phyloP scores from a whole-genome alignment of 2,888 invertebrate genomes.

The Antheraea assamensis region DNA sequence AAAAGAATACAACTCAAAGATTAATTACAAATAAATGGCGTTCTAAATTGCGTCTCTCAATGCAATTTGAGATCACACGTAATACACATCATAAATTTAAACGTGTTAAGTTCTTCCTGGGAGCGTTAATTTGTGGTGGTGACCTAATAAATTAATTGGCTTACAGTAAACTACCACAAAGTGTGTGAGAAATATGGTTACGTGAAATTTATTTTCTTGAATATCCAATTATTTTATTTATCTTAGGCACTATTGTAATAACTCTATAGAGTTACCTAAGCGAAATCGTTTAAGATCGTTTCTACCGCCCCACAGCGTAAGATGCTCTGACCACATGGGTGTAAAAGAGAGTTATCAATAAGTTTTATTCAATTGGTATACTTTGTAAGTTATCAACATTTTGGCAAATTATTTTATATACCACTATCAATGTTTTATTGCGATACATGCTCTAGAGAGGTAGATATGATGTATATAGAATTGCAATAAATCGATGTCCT shows the following conservation, averaged over 20 bases:
- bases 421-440: conserved; percentile 31
- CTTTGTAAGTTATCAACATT: conserved; percentile 38
- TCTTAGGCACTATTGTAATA: conserved; percentile 44
- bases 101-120: conserved; percentile 67
- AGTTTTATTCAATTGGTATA: conserved; percentile 66
- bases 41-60: conserved; percentile 27
- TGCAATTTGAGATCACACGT: conserved; percentile 32
- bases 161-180: conserved; percentile 69
- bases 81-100: conserved; percentile 52
- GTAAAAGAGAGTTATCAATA: conserved; percentile 76
- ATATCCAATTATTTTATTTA: conserved; percentile 59
- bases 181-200: conserved; percentile 70
- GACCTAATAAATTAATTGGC: conserved; percentile 74
- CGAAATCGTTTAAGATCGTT: conserved; percentile 68
- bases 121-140: conserved; percentile 68
- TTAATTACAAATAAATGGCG: conserved; percentile 24
- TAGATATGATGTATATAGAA: conserved; percentile 42
- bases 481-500: conserved; percentile 67
- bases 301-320: conserved; percentile 63
- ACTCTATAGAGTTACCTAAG: conserved; percentile 56
- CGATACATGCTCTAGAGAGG: conserved; percentile 42
- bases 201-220: conserved; percentile 60
- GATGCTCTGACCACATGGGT: conserved; percentile 66
- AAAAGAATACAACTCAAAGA: conserved; percentile 29
- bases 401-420: conserved; percentile 25